Evolutionary conservation across 2,797 vertebrate genomes (phyloP).

Genomic region (Ctenosaura bakeri): DNA sequence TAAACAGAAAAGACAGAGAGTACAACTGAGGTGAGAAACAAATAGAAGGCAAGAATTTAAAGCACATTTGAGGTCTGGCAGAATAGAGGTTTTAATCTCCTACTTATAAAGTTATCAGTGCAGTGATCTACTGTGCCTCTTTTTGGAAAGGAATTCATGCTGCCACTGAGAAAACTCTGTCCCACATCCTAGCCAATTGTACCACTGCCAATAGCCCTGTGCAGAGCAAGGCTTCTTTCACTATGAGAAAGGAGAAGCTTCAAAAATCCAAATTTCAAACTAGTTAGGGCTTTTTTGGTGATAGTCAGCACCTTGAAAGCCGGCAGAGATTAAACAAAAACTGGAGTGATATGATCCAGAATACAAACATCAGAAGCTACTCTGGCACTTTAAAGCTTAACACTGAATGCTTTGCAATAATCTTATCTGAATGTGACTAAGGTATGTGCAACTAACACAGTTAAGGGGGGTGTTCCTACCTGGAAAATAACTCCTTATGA

Average conservation of each 20-base stretch:
- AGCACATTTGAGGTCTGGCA: neutral
- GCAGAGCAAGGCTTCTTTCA: neutral
- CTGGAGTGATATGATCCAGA: neutral
- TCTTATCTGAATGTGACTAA: neutral
- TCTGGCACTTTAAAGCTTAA: neutral
- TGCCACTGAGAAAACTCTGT: neutral
- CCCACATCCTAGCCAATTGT: neutral
- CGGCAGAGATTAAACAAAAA: neutral
- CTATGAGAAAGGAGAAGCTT: neutral
- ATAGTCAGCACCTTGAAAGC: neutral
- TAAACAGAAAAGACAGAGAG: neutral
- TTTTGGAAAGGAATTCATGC: neutral
- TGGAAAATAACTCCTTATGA: neutral
- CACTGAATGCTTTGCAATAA: neutral
- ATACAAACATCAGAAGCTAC: neutral
- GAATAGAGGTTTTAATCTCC: neutral
- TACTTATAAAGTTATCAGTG: neutral
- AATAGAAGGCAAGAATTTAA: neutral
- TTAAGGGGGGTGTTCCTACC: neutral
- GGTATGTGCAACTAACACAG: neutral
- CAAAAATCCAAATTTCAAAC: neutral
- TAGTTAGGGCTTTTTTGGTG: neutral
- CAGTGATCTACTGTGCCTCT: neutral
- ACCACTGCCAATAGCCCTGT: neutral
- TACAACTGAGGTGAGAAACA: neutral